Conservation (phyloP, 2,797 vertebrate genomes). For the Semaprochilodus insignis region DNA sequence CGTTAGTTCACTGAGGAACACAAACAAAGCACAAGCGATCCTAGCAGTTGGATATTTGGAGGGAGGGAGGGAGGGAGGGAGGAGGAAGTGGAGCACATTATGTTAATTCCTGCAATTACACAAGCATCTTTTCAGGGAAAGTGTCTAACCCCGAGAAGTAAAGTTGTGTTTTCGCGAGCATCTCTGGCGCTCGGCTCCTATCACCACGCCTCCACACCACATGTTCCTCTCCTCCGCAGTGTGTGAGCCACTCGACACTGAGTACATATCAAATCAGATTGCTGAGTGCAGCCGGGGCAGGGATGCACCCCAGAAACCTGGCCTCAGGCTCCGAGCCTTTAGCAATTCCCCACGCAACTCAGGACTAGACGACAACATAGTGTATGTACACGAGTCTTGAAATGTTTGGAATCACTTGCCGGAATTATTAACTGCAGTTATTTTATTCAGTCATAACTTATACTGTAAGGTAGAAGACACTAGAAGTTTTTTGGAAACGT, state of each 20-base stretch:
- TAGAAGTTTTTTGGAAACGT: too few species aligned
- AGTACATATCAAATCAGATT: conserved; percentile 4
- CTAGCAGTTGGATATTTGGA: neutral
- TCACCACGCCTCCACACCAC: conserved; percentile 58
- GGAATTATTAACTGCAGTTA: too few species aligned
- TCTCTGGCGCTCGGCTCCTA: conserved; percentile 38
- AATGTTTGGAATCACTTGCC: too few species aligned
- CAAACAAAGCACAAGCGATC: conserved; percentile 8
- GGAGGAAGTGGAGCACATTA: conserved; percentile 14
- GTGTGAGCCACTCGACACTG: conserved; percentile 22
- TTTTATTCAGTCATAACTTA: too few species aligned
- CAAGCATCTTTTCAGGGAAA: conserved; percentile 30
- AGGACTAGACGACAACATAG: neutral
- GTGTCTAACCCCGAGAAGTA: conserved; percentile 37
- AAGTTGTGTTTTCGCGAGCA: conserved; percentile 43
- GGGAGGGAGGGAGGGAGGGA: neutral
- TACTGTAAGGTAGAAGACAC: too few species aligned
- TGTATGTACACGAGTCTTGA: neutral
- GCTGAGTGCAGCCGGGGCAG: conserved; percentile 17
- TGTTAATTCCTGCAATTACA: conserved; percentile 39
- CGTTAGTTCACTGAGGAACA: conserved; percentile 16
- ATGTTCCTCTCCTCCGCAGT: conserved; percentile 50
- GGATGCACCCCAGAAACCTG: conserved; percentile 3
- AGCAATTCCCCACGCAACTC: neutral
- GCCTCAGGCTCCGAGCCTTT: neutral